Conservation (phyloP, 2,113 vertebrate genomes). For the Myrmecophaga tridactyla region DNA sequence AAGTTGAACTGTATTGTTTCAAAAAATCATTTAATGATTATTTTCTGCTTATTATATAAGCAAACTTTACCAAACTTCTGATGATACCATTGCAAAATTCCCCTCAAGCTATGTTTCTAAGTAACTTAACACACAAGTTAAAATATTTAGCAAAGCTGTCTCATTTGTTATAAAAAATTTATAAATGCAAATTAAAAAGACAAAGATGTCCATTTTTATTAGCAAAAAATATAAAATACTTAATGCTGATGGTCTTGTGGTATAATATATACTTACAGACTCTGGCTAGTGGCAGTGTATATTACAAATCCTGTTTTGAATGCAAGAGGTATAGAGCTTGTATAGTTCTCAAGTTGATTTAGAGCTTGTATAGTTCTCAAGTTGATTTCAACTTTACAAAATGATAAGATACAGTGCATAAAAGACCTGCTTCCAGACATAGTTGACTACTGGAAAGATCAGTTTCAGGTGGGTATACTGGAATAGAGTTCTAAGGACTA, state of each 20-base stretch:
- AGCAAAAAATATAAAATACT: neutral
- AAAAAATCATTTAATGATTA: neutral
- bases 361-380: neutral
- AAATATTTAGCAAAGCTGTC: neutral
- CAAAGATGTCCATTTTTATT: neutral
- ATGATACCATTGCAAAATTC: neutral
- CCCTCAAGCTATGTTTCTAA: neutral
- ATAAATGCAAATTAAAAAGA: neutral
- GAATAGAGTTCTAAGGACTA: neutral
- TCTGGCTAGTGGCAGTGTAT: neutral
- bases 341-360: neutral
- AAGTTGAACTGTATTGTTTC: neutral
- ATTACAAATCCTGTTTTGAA: neutral
- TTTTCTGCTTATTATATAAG: slow-evolving; percentile 6
- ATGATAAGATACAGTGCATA: neutral
- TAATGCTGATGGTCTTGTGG: neutral
- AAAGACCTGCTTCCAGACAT: neutral
- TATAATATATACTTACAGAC: neutral
- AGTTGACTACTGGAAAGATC: neutral
- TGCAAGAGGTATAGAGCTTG: neutral
- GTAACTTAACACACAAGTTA: neutral
- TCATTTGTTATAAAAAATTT: neutral
- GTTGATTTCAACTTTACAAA: neutral
- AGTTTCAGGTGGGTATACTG: neutral
- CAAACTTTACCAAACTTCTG: slow-evolving; percentile 6